Evolutionary conservation across 1,140 invertebrate species (phyloP).

Genomic region (Pygmarrhopalites habei): DNA sequence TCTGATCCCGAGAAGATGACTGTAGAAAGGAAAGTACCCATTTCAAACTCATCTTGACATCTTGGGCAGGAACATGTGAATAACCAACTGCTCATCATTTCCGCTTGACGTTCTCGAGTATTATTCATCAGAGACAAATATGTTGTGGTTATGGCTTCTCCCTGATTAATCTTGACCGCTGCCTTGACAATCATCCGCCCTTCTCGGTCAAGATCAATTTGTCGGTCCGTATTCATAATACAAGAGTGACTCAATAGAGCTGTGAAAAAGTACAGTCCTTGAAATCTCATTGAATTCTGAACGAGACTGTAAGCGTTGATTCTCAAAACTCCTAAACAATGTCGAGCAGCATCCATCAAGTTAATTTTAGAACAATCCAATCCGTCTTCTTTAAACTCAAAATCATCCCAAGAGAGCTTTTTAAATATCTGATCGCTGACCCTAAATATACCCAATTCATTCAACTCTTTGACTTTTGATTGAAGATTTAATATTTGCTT

Average conservation of each 20-base stretch:
- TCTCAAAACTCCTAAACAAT: slow-evolving; percentile 26
- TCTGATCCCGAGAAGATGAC: not conserved
- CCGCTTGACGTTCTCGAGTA: slow-evolving; percentile 55
- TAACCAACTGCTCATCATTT: slow-evolving; percentile 62
- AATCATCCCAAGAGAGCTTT: slow-evolving; percentile 11
- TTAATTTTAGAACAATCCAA: not conserved
- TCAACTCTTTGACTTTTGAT: slow-evolving; percentile 22
- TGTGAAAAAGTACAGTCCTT: slow-evolving; percentile 62
- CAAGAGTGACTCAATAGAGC: slow-evolving; percentile 68
- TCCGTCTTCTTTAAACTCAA: not conserved
- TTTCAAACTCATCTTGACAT: slow-evolving; percentile 61
- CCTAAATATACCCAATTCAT: slow-evolving; percentile 12
- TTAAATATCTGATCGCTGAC: slow-evolving; percentile 10
- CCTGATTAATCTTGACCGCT: slow-evolving; percentile 53
- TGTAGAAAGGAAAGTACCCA: slow-evolving; percentile 32
- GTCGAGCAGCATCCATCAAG: slow-evolving; percentile 10
- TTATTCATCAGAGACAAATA: slow-evolving; percentile 68
- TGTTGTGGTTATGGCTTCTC: slow-evolving; percentile 61
- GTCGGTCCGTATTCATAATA: slow-evolving; percentile 61
- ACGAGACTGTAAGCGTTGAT: slow-evolving; percentile 34
- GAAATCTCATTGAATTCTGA: not conserved
- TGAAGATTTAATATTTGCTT: slow-evolving; percentile 25
- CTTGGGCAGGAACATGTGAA: slow-evolving; percentile 64
- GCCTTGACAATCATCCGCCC: slow-evolving; percentile 57
- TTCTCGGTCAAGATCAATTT: slow-evolving; percentile 46